Evolutionary conservation across 2,113 vertebrate genomes (phyloP), one percentile per base, ranked within the genome.

Genomic region (Pholis gunnellus): DNA sequence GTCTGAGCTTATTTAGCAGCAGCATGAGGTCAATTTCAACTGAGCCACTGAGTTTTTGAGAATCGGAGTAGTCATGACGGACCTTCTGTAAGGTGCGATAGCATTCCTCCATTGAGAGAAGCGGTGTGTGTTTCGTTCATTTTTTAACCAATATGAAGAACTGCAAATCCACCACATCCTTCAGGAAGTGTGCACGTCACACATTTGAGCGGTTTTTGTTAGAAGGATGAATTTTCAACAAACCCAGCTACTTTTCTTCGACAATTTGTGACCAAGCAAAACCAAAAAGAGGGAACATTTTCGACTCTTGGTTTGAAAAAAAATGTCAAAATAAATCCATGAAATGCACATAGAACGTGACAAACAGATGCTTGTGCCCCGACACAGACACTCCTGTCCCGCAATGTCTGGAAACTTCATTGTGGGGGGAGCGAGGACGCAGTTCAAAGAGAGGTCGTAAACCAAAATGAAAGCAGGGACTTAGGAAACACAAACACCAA

Each of bases 371-470:
- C 59, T 25, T 6, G 29, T 25, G 48, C 25, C n/a, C 42, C 22
- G 27, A 75, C 38, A 36, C 46, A 88, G 81, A 91, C 66, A 31
- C 46, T 78, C n/a, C 56, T 27, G 75, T 46, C 64, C 83, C 66
- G 79, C 78, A 78, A 57, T 81, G 89, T 92, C 90, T 94, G 91
- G 88, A 93, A 93, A 92, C 89, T 83, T 85, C 88, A 79, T 75
- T 38, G 87, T 54, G 74, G 88, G 34, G 34, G 87, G 87, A 88
- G 89, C 61, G 36, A 67, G 57, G 78, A 65, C 42, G 13, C 59
- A 56, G 91, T 93, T 93, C 89, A 93, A 91, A 94, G 92, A 8
- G 20, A 78, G 91, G 91, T 91, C 88, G 79, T 94, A 93, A 94
- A 94, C 84, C 75, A 86, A 91, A 93, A 93, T 90, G 90, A 93